Percentiles rank a stretch among this genome's conserved stretches.
Evolutionary conservation across 2,888 invertebrate genomes (phyloP).

Genomic region (Leptinotarsa haldemani): DNA sequence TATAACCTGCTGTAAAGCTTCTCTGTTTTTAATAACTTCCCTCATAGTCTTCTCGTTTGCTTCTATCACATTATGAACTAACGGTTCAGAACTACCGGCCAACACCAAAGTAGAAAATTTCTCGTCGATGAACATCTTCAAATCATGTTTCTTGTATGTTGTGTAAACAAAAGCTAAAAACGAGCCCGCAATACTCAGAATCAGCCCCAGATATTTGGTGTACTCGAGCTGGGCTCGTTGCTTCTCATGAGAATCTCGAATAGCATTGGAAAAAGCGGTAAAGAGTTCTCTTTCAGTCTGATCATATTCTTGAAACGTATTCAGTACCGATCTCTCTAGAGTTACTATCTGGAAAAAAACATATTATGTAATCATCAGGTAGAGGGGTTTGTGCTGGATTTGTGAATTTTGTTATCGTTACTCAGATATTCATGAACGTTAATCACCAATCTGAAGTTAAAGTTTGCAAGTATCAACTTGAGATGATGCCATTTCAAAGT

Average conservation of each 20-base stretch:
- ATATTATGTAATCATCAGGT: background rate
- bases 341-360: constrained; percentile 67
- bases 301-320: constrained; percentile 75
- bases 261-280: constrained; percentile 77
- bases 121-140: constrained; percentile 58
- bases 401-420: no score
- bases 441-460: background rate
- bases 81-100: constrained; percentile 1
- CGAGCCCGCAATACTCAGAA: constrained; percentile 61
- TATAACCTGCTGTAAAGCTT: constrained; percentile 29
- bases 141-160: constrained; percentile 59
- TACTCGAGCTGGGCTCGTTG: constrained; percentile 84
- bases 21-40: constrained; percentile 38
- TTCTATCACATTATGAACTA: constrained; percentile 19
- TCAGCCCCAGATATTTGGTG: constrained; percentile 81
- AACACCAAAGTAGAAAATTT: constrained; percentile 39
- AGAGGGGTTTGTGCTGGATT: no score
- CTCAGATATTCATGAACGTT: background rate
- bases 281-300: constrained; percentile 81
- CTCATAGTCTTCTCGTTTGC: constrained; percentile 34
- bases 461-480: no score
- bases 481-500: no score
- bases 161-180: constrained; percentile 61
- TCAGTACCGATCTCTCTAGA: constrained; percentile 73
- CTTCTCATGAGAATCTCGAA: constrained; percentile 85